These are phyloP conservation scores for Odontothrips loti DNA, from an alignment of 2,888 invertebrate genomes.

Conservation along the genomic window DNA sequence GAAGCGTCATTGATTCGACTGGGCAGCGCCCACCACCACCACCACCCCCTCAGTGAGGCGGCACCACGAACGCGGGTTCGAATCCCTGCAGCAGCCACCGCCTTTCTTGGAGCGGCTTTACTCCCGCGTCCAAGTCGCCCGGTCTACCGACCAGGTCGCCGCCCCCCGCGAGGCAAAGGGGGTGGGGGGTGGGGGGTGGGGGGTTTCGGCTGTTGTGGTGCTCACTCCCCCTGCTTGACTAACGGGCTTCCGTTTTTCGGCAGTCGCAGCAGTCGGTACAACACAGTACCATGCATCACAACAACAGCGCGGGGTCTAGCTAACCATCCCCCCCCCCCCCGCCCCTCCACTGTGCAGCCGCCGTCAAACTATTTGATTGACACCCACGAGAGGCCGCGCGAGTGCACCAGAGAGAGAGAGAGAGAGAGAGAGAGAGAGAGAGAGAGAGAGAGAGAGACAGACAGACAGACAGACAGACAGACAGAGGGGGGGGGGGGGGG, in stretches of 20 bases:
- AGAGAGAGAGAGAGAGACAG: background rate
- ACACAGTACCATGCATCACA: background rate
- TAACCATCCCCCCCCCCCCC: too few species aligned
- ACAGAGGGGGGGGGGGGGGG: background rate
- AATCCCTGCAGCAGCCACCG: too few species aligned
- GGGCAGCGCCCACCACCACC: too few species aligned
- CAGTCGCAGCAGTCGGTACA: background rate
- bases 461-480: background rate
- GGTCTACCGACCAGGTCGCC: too few species aligned
- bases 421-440: too few species aligned
- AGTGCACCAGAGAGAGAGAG: background rate
- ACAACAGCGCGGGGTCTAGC: background rate
- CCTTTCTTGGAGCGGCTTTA: too few species aligned
- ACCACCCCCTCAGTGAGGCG: too few species aligned
- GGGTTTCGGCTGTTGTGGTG: too few species aligned
- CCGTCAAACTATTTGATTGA: background rate
- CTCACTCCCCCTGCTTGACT: background rate
- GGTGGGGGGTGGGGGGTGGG: too few species aligned
- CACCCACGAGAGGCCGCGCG: background rate
- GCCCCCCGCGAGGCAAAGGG: background rate
- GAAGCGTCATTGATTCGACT: too few species aligned
- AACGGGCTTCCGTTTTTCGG: constrained; percentile 13
- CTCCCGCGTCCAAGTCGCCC: too few species aligned
- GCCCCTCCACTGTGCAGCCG: background rate
- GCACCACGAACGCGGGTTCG: too few species aligned